phyloP scores from a whole-genome alignment of 2,888 invertebrate genomes.

The Nephrotoma appendiculata region DNA sequence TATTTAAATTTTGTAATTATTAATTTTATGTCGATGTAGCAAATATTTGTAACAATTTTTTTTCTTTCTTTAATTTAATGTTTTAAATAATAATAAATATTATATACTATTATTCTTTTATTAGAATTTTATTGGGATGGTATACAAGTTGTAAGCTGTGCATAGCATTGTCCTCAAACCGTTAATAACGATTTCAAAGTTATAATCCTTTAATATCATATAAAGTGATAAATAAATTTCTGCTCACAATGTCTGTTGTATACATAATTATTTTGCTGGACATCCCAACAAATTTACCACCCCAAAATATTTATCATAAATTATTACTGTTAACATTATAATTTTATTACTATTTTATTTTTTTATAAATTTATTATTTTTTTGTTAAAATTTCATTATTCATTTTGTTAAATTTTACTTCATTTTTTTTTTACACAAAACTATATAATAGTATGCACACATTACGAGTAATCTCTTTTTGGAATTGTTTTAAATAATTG shows the following conservation, averaged over 20 bases:
- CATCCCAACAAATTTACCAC: background rate
- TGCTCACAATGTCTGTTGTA: too few relatives aligned
- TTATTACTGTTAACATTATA: background rate
- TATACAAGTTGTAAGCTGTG: background rate
- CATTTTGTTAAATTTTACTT: background rate
- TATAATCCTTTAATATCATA: too few relatives aligned
- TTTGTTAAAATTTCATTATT: background rate
- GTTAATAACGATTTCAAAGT: too few relatives aligned
- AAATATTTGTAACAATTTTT: background rate
- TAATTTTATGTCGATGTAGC: background rate
- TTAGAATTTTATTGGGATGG: background rate
- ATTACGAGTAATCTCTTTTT: background rate
- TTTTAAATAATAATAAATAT: background rate
- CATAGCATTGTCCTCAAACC: too few relatives aligned
- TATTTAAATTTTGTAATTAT: background rate
- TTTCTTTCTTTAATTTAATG: background rate
- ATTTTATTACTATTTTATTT: background rate
- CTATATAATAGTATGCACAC: background rate
- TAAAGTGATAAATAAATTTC: too few relatives aligned
- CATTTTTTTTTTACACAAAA: background rate
- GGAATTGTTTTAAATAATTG: background rate
- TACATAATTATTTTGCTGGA: too few relatives aligned
- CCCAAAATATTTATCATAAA: background rate
- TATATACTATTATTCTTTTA: background rate
- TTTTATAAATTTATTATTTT: background rate